Evolutionary conservation across 2,113 vertebrate species (phyloP).

Genomic region (Leuciscus idus): DNA sequence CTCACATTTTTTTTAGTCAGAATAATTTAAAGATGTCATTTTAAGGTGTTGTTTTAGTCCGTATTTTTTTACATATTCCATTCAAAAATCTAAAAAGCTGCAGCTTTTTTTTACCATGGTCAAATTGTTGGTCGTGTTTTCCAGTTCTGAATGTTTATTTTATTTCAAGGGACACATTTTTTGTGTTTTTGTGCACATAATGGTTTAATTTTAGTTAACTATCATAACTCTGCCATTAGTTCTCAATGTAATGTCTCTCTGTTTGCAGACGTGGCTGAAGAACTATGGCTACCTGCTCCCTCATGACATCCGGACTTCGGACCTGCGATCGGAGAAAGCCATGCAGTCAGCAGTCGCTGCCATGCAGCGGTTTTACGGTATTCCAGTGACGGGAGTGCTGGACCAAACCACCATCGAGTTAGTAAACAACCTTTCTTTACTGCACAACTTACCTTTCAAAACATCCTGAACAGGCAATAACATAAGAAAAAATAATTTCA

Average conservation of each 20-base stretch:
- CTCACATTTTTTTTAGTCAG: background rate
- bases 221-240: background rate
- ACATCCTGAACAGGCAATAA: background rate
- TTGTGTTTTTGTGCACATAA: too few relatives aligned
- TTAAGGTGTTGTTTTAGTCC: background rate
- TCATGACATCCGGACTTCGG: slow-evolving; percentile 82
- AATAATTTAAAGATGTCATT: background rate
- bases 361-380: slow-evolving; percentile 93
- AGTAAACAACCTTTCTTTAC: slow-evolving; percentile 62
- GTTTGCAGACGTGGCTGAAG: slow-evolving; percentile 86
- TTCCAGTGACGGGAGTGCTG: slow-evolving; percentile 88
- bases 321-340: slow-evolving; percentile 85
- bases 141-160: background rate
- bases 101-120: background rate
- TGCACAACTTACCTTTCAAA: too few relatives aligned
- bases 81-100: background rate
- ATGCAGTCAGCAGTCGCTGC: slow-evolving; percentile 89
- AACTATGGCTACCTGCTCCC: slow-evolving; percentile 90
- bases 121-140: background rate
- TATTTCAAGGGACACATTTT: background rate
- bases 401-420: slow-evolving; percentile 89
- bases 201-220: background rate
- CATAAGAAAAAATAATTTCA: too few relatives aligned
- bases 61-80: background rate
- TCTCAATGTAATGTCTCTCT: background rate